These are phyloP conservation scores for Cerceris ruficornis DNA, from an alignment of 2,888 invertebrate genomes.

Conservation along the genomic window DNA sequence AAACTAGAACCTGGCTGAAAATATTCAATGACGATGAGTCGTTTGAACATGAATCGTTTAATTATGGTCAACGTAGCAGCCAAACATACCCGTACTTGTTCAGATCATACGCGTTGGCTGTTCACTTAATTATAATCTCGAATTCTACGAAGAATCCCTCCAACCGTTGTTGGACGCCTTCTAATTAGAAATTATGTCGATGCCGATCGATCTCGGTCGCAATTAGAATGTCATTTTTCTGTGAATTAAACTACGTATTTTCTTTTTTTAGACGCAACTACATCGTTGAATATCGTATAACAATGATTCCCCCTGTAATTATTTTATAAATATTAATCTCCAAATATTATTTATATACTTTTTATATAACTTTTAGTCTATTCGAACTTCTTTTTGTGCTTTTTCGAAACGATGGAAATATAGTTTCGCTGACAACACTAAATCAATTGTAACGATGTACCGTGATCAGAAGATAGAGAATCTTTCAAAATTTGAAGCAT, in stretches of 20 bases:
- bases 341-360: neutral
- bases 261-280: neutral
- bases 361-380: neutral
- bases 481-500: too few species aligned
- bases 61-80: conserved; percentile 29
- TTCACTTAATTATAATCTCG: conserved; percentile 37
- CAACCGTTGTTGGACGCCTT: conserved; percentile 35
- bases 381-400: neutral
- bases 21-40: conserved; percentile 22
- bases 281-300: conserved; percentile 46
- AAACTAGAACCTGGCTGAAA: conserved; percentile 20
- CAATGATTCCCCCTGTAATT: conserved; percentile 23
- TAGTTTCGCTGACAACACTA: too few species aligned
- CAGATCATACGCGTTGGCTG: conserved; percentile 31
- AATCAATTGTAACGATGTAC: too few species aligned
- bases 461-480: too few species aligned
- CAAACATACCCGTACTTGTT: conserved; percentile 16
- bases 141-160: conserved; percentile 39
- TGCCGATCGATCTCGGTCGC: conserved; percentile 31
- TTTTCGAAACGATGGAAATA: too few species aligned
- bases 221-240: conserved; percentile 20
- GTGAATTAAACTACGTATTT: neutral
- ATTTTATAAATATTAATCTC: conserved; percentile 21
- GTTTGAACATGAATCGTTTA: conserved; percentile 12
- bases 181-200: conserved; percentile 30